A percentile compares a stretch with the other conserved stretches of the same genome.
phyloP scores from a whole-genome alignment of 1,140 invertebrate species.

The Temnothorax curvispinosus region DNA sequence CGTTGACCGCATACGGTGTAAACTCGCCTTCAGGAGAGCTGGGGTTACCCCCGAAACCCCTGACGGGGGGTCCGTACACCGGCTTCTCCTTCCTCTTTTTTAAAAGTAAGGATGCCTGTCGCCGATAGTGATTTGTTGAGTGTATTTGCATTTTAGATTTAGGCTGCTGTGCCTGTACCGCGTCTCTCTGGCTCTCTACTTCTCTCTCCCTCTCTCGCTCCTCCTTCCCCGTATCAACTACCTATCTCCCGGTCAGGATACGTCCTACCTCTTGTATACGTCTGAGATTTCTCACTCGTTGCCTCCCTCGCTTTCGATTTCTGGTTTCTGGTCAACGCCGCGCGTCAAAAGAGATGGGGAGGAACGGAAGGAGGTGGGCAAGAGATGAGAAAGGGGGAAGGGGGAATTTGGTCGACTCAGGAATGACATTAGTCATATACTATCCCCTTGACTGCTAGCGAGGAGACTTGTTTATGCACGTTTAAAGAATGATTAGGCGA shows the following conservation, averaged over 20 bases:
- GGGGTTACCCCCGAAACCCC: conserved; percentile 81
- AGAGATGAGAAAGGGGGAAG: conserved; percentile 59
- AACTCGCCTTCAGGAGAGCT: conserved; percentile 77
- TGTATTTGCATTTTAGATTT: conserved; percentile 86
- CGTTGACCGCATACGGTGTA: conserved; percentile 77
- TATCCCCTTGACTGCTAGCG: conserved; percentile 71
- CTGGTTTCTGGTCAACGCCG: conserved; percentile 62
- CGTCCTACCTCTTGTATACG: background rate
- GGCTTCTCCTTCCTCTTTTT: conserved; percentile 83
- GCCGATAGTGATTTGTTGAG: conserved; percentile 86
- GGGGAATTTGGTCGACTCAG: conserved; percentile 73
- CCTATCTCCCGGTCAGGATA: conserved; percentile 13
- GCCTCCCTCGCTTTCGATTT: conserved; percentile 70
- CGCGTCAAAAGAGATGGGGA: background rate
- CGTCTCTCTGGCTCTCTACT: conserved; percentile 45
- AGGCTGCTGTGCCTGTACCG: conserved; percentile 80
- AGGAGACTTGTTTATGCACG: conserved; percentile 85
- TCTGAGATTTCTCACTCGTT: conserved; percentile 51
- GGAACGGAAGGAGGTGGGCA: conserved; percentile 47
- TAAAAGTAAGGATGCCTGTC: conserved; percentile 84
- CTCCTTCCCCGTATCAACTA: conserved; percentile 39
- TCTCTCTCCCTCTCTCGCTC: conserved; percentile 59
- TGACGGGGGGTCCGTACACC: conserved; percentile 82
- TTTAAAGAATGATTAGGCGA: conserved; percentile 86
- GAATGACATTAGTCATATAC: conserved; percentile 85